Conservation (phyloP, 2,113 vertebrate genomes). For the Odontesthes bonariensis region DNA sequence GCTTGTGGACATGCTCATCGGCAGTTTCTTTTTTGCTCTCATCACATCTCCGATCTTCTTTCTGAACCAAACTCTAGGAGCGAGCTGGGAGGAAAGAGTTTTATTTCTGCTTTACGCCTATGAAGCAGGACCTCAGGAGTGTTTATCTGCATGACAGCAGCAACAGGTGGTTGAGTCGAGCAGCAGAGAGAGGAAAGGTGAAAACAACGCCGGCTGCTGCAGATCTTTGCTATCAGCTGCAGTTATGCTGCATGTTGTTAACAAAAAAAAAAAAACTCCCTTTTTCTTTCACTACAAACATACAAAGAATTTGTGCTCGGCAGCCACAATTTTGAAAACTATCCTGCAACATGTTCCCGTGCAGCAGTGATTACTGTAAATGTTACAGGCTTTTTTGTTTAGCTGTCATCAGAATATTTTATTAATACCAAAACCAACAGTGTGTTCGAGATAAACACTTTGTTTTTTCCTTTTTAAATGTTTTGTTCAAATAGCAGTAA, state of each 20-base stretch:
- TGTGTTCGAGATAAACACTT: too few relatives aligned
- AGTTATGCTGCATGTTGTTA: conserved; percentile 20
- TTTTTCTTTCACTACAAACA: background rate
- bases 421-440: too few relatives aligned
- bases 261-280: background rate
- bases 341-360: too few relatives aligned
- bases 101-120: conserved; percentile 43
- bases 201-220: conserved; percentile 66
- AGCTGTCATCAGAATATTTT: background rate
- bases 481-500: background rate
- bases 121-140: conserved; percentile 30
- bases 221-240: conserved; percentile 27
- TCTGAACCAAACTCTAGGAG: conserved; percentile 2
- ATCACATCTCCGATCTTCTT: conserved; percentile 19
- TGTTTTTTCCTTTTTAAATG: too few relatives aligned
- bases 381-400: background rate
- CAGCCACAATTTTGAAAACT: background rate
- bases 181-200: conserved; percentile 16
- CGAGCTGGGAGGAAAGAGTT: conserved; percentile 6
- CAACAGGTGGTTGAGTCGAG: conserved; percentile 60
- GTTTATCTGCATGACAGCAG: conserved; percentile 47
- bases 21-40: background rate
- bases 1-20: too few relatives aligned
- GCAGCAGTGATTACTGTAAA: too few relatives aligned
- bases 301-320: background rate